Evolutionary conservation across 2,888 invertebrate species (phyloP), one percentile per base, ranked within the genome.

Genomic region (Liodrosophila aerea): DNA sequence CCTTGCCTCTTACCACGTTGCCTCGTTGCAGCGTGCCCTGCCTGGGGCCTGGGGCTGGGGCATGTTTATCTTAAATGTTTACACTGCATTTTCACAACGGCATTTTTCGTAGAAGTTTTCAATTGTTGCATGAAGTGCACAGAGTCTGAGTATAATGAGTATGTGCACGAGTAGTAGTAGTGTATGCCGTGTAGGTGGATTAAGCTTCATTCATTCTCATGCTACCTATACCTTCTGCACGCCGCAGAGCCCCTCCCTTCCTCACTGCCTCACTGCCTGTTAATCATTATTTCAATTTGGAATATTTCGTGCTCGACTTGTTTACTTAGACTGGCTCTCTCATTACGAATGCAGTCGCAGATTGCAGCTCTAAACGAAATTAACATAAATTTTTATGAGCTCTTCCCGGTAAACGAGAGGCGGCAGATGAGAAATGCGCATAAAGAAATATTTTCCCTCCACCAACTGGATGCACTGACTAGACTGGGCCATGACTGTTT

Each of bases 321-420:
- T 85, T 78, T 85, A 82, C 63, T 60, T 58, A 65, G 61, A 47
- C 47, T 30, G 53, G 39, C 30, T 52, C 52, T 39, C 85, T 85
- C 77, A 78, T 78, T 78, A 78, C 65, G 61, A 65, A 78, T 85
- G 85, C 85, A 78, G 76, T 82, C 73, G 62, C 60, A 67, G 80
- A 78, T 61, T 70, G 85, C 75, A 69, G 64, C 77, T 73, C 76
- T 85, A 78, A 78, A 78, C 64, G 80, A 86, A 87, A 87, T 86
- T 84, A 72, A 74, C 87, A 85, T 87, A 84, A 72, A 78, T 78
- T 78, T 78, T 76, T 84, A 86, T 81, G 81, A 73, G 72, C 59
- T 71, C 66, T 73, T 67, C 65, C 52, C 60, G 56, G 47, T 64
- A 69, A 71, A 59, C 47, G 60, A 49, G 60, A 57, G 44, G 36